Base-by-base conservation (phyloP, 2,797 vertebrate genomes). In the Brachyrhaphis roseni region DNA sequence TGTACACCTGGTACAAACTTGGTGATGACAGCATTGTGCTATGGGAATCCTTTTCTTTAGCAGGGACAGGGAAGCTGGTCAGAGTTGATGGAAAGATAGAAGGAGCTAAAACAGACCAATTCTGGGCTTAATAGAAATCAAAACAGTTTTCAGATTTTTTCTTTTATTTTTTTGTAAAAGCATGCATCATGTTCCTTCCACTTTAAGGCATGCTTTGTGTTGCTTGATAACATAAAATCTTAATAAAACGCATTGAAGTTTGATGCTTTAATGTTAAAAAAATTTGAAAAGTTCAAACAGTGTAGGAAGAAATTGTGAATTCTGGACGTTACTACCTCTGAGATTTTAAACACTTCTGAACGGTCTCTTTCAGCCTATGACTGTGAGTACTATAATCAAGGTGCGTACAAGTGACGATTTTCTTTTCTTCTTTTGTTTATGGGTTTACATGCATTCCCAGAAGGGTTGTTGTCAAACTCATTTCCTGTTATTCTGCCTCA, bases 331-430 rank as follows among this genome's bases (percentile, higher is more conserved):
- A 28, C 73, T 95, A 83, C 0, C 0, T 41, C 51, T 70, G 11
- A 51, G 12, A 36, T 20, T 11, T 11, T 85, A 85, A 73, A 82
- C 51, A 2, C 51, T 76, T 66, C 34, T 78, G 8, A 28, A 82
- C 31, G 83, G 10, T 78, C 81, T 95, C 72, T 96, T 97, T 91
- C 94, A 99, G 98, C 98, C 36, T 97, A 97, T 87, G 97, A 99
- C 81, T 99, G 98, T 95, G 98, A 99, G 95, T 98, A 97, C 93
- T 99, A 97, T 89, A 99, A 99, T 92, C 97, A 97, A 98, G 98
- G 98, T 99, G 96, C 66, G 96, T 94, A 82, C 76, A 8, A 80
- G 23, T 75, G 45, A 66, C 26, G 1, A 5, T 82, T 57, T 73
- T 74, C 18, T 74, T 26, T 28, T 23, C 62, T 2, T 55, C 47